phyloP scores from a whole-genome alignment of 2,888 invertebrate genomes.

The Apeira syringaria region DNA sequence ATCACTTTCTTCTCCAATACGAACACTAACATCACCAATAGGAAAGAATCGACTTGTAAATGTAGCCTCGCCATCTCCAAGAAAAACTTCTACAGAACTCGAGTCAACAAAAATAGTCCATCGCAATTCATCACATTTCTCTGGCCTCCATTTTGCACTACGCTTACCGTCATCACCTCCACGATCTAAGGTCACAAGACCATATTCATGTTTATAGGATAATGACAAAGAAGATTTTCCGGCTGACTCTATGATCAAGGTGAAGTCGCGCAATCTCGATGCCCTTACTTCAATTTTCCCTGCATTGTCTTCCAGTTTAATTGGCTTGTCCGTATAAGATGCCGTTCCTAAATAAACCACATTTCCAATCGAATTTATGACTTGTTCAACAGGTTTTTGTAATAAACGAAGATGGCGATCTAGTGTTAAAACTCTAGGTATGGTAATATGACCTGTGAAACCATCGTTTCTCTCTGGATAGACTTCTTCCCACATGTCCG shows the following conservation, averaged over 20 bases:
- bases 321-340: slow-evolving; percentile 23
- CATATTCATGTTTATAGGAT: slow-evolving; percentile 40
- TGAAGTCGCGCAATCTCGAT: slow-evolving; percentile 34
- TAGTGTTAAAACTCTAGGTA: slow-evolving; percentile 57
- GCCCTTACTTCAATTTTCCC: slow-evolving; percentile 52
- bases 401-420: slow-evolving; percentile 41
- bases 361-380: slow-evolving; percentile 32
- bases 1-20: slow-evolving; percentile 30
- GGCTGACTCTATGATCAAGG: slow-evolving; percentile 47
- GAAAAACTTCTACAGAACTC: slow-evolving; percentile 61
- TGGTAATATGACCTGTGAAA: slow-evolving; percentile 67
- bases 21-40: slow-evolving; percentile 34
- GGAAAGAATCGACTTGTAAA: slow-evolving; percentile 64
- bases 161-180: slow-evolving; percentile 59
- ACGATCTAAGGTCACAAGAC: slow-evolving; percentile 54
- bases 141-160: slow-evolving; percentile 54
- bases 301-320: slow-evolving; percentile 44
- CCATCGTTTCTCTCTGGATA: slow-evolving; percentile 65
- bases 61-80: slow-evolving; percentile 56
- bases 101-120: slow-evolving; percentile 55
- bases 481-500: slow-evolving; percentile 67
- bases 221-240: slow-evolving; percentile 41
- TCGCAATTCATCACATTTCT: slow-evolving; percentile 20
- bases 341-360: slow-evolving; percentile 37
- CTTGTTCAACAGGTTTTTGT: slow-evolving; percentile 54